Base-by-base conservation (phyloP, 2,797 vertebrate species). In the Ispidina picta region DNA sequence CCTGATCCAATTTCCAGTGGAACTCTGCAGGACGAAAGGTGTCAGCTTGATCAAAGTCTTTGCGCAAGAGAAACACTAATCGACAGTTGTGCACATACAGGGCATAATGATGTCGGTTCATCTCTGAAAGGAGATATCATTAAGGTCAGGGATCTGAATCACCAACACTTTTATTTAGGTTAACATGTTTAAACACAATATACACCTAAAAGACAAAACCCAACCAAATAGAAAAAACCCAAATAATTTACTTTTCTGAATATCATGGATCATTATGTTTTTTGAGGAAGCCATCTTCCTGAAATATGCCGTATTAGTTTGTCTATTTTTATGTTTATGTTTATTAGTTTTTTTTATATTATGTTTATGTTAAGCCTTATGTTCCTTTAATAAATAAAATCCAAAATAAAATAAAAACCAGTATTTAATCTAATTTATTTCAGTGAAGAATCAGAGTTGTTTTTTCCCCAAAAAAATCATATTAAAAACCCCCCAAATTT, bases 1-100 rank as follows among this genome's bases (percentile, higher is more conserved):
- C 99, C 99, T 99, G 99, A 91, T 99, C 99, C 85, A 99, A 98
- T 90, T 99, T 99, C 99, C 99, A 99, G 97, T 99, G 99, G 97
- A 99, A 99, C 96, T 99, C 99, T 0, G 99, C 99, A 0, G 99
- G 99, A 83, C 98, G 98, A 92, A 99, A 99, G 51, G 99, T 99
- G 96, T 99, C 98, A 5, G 98, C 98, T 93, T 98, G 98, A 77
- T 98, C 98, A 77, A 99, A 99, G 97, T 99, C 99, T 86, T 98
- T 98, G 91, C 99, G 97, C 96, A 99, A 92, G 93, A 99, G 98
- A 94, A 99, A 99, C 43, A 99, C 99, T 25, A 99, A 96, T 7
- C 99, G 98, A 95, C 99, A 99, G 93, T 99, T 99, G 96, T 99
- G 99, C 95, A 99, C 98, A 1, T 99, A 99, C 26, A 99, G 97